Base-by-base conservation (phyloP, 2,888 invertebrate species). In the Hypselothyrea guttata region DNA sequence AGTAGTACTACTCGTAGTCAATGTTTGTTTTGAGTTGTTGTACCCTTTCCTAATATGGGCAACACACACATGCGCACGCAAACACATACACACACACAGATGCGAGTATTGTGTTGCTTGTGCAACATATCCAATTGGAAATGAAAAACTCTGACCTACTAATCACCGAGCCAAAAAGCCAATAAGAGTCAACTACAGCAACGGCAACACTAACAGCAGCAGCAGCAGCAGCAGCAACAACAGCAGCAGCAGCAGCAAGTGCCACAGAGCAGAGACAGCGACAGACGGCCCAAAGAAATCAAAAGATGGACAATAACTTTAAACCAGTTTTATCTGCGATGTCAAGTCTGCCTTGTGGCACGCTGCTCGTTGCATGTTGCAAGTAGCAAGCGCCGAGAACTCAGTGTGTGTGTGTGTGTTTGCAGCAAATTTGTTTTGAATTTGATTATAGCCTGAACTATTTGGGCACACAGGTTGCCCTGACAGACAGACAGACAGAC, bases 221-320 rank as follows among this genome's bases (percentile, higher is more conserved):
- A 75, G 28, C 71, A 55, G 30, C 61, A 53, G 46, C 65, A 54
- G 34, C 71, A 74, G 55, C 69, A 71, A 58, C 70, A 53, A 44
- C 65, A 54, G 34, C 71, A 74, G 55, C 69, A 71, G 56, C 70
- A 65, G 37, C 47, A 56, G 57, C 67, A 60, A 60, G 75, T 73
- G 76, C 73, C 75, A 65, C 69, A 72, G 49, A 72, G 63, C 68
- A 61, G 55, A 61, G 55, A 68, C 75, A 48, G 65, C 72, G 77
- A 77, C 77, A 77, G 82, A 22, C 22, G 22, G 22, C 3, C 72
- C 72, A 74, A 79, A 79, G 81, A 79, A 73, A 61, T 76, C 84
- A 83, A 85, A 81, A 85, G 84, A 85, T 85, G 86, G 86, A 81
- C 86, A 85, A 81, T 85, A 83, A 76, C 78, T 81, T 76, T 76